A percentile compares a stretch with the other conserved stretches of the same genome.
These are phyloP conservation scores for Hoplostethus mediterraneus DNA, from an alignment of 2,797 vertebrate genomes.

Conservation along the genomic window DNA sequence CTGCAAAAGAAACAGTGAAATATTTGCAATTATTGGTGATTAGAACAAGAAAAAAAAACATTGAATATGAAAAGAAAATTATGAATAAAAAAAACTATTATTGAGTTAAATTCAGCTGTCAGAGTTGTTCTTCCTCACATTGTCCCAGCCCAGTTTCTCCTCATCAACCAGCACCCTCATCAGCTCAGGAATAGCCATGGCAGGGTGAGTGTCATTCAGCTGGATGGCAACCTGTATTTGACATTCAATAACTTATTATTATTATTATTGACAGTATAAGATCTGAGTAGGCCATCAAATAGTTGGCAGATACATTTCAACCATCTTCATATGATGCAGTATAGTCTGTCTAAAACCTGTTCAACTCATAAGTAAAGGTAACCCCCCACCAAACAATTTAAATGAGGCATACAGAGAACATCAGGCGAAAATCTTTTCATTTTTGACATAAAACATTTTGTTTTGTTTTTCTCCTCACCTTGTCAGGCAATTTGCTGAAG, in stretches of 20 bases:
- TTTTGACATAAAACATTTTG: conserved; percentile 62
- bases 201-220: conserved; percentile 97
- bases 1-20: too few relatives aligned
- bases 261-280: conserved; percentile 23
- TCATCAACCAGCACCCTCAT: conserved; percentile 95
- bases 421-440: conserved; percentile 56
- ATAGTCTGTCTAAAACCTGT: conserved; percentile 37
- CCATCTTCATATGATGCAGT: conserved; percentile 37
- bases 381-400: conserved; percentile 26
- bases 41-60: not conserved
- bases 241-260: conserved; percentile 11
- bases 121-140: conserved; percentile 77
- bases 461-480: conserved; percentile 84
- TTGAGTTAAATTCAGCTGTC: not conserved
- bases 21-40: too few relatives aligned
- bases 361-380: conserved; percentile 46
- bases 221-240: conserved; percentile 94
- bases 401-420: conserved; percentile 47
- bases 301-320: conserved; percentile 28
- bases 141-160: conserved; percentile 92
- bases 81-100: not conserved
- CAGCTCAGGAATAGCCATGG: conserved; percentile 96
- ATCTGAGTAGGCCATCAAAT: conserved; percentile 3
- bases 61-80: not conserved
- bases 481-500: conserved; percentile 93